Percentiles rank a stretch among this genome's conserved stretches.
phyloP scores from a whole-genome alignment of 1,140 invertebrate genomes.

The Lysiphlebus fabarum region DNA sequence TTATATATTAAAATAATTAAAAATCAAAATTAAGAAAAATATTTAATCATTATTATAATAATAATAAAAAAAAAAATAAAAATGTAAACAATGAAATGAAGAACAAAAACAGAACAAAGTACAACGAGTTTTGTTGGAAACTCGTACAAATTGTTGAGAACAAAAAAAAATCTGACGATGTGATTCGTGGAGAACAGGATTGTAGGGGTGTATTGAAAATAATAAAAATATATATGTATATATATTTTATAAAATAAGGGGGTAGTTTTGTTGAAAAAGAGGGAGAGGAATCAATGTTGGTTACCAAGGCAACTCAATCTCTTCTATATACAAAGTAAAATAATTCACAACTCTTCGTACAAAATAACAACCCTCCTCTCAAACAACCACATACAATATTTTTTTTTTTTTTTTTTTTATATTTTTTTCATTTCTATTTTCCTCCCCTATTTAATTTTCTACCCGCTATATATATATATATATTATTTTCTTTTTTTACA shows the following conservation, averaged over 20 bases:
- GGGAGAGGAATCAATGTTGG: conserved; percentile 53
- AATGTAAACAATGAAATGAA: conserved; percentile 13
- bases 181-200: too few relatives aligned
- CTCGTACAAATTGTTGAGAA: too few relatives aligned
- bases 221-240: too few relatives aligned
- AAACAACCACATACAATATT: conserved; percentile 6
- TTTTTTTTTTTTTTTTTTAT: too few relatives aligned
- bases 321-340: conserved; percentile 47
- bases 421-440: too few relatives aligned
- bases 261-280: conserved; percentile 26
- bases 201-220: too few relatives aligned
- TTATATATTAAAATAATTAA: too few relatives aligned
- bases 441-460: too few relatives aligned
- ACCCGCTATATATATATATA: too few relatives aligned
- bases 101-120: conserved; percentile 23
- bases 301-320: conserved; percentile 50
- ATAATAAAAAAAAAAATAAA: conserved; percentile 12
- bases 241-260: too few relatives aligned
- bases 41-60: conserved; percentile 1
- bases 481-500: too few relatives aligned
- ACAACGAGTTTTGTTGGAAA: background rate
- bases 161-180: too few relatives aligned
- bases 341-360: conserved; percentile 32
- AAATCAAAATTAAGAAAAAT: conserved; percentile 15
- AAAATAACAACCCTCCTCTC: background rate